These are phyloP conservation scores for Tupaia tana DNA, from an alignment of 2,113 vertebrate species.

Conservation along the genomic window DNA sequence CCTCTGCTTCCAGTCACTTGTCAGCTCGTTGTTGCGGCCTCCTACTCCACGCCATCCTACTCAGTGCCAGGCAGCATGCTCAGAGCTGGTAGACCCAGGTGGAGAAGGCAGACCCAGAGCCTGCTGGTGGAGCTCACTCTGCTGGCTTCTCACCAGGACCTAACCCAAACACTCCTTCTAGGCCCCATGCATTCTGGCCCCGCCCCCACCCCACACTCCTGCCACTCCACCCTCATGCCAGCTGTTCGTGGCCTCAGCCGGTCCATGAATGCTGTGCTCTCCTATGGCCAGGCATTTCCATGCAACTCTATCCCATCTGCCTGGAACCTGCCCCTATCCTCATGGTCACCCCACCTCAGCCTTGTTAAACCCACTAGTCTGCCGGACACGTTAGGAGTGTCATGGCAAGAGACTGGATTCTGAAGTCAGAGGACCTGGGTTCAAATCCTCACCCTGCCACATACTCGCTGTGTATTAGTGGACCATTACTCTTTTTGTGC, in stretches of 20 bases:
- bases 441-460: not conserved
- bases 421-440: not conserved
- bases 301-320: not conserved
- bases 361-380: not conserved
- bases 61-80: not conserved
- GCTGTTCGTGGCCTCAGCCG: not conserved
- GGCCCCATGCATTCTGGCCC: not conserved
- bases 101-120: not conserved
- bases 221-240: not conserved
- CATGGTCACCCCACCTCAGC: not conserved
- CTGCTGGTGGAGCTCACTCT: not conserved
- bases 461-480: not conserved
- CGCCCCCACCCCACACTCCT: not conserved
- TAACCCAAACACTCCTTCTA: not conserved
- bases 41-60: not conserved
- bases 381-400: not conserved
- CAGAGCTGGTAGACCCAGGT: not conserved
- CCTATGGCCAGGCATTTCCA: not conserved
- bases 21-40: not conserved
- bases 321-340: not conserved
- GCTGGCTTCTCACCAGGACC: not conserved
- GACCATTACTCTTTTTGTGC: not conserved
- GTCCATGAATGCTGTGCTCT: not conserved
- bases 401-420: not conserved
- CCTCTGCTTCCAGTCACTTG: no score